Evolutionary conservation across 2,888 invertebrate species (phyloP).

Genomic region (Copidosoma aretas): DNA sequence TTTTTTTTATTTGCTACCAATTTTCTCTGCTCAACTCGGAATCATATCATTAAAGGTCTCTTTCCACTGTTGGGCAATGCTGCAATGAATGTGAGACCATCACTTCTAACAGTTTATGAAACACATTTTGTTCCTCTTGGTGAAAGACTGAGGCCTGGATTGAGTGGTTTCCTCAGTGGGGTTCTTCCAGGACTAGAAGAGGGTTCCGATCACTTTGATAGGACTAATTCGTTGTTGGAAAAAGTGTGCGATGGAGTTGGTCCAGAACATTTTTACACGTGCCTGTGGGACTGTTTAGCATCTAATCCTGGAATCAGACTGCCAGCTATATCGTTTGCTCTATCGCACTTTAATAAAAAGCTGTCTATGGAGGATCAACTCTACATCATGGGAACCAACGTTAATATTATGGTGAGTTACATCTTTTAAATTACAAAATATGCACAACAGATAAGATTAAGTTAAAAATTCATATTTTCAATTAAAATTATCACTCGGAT

Average conservation of each 20-base stretch:
- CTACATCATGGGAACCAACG: conserved; percentile 82
- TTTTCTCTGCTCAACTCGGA: too few species aligned
- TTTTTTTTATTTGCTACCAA: neutral
- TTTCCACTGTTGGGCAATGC: conserved; percentile 89
- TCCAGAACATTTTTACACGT: conserved; percentile 81
- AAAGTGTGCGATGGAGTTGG: conserved; percentile 80
- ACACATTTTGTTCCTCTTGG: conserved; percentile 86
- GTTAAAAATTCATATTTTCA: too few species aligned
- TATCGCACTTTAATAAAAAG: conserved; percentile 81
- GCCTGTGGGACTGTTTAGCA: conserved; percentile 86
- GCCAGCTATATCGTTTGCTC: conserved; percentile 81
- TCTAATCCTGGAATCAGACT: conserved; percentile 81
- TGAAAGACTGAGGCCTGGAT: conserved; percentile 76
- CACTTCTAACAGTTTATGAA: conserved; percentile 83
- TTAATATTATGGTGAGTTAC: conserved; percentile 75
- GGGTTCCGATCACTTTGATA: conserved; percentile 82
- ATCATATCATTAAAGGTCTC: conserved; percentile 66
- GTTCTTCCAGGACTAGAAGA: conserved; percentile 87
- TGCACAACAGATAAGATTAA: too few species aligned
- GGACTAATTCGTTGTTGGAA: conserved; percentile 71
- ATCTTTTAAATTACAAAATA: neutral
- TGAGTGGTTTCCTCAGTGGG: conserved; percentile 87
- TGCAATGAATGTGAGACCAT: conserved; percentile 87
- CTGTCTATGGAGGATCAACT: conserved; percentile 81
- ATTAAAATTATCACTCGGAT: too few species aligned